These are phyloP conservation scores for Drosophila bocqueti DNA, from an alignment of 1,140 invertebrate genomes.

Conservation along the genomic window DNA sequence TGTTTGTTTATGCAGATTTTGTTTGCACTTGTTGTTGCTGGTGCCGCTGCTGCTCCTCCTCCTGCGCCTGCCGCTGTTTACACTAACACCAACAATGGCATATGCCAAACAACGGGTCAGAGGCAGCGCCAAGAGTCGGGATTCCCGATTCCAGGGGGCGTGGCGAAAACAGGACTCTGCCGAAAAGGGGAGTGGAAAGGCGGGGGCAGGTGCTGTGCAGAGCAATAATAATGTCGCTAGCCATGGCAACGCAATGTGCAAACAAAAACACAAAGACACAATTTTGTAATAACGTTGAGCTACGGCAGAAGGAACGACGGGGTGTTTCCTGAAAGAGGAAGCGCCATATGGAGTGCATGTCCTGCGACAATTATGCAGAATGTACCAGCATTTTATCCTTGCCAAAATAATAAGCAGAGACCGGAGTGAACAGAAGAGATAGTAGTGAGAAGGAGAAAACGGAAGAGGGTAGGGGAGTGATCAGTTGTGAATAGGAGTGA, in stretches of 20 bases:
- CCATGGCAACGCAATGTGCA: conserved; percentile 52
- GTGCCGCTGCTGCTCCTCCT: neutral
- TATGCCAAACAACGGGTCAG: conserved; percentile 31
- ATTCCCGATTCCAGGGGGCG: neutral
- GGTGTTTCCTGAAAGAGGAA: neutral
- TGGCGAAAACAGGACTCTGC: neutral
- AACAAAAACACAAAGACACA: conserved; percentile 40
- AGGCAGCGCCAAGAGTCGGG: neutral
- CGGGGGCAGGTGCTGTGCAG: neutral
- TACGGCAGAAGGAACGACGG: neutral
- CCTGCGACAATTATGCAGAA: conserved; percentile 50
- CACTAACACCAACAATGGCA: conserved; percentile 46
- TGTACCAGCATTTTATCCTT: conserved; percentile 3
- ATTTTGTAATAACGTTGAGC: conserved; percentile 23
- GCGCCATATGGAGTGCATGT: conserved; percentile 31
- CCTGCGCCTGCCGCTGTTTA: conserved; percentile 12
- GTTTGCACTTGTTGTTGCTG: conserved; percentile 45
- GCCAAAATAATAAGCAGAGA: conserved; percentile 17
- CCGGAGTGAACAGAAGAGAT: neutral
- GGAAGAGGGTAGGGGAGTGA: neutral
- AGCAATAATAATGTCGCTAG: conserved; percentile 53
- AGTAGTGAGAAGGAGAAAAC: too few species aligned
- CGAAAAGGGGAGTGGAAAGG: too few species aligned
- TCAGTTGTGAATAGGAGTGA: too few species aligned
- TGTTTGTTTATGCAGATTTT: conserved; percentile 61